Conservation (phyloP, 2,113 vertebrate species). For the Atrichornis clamosus region DNA sequence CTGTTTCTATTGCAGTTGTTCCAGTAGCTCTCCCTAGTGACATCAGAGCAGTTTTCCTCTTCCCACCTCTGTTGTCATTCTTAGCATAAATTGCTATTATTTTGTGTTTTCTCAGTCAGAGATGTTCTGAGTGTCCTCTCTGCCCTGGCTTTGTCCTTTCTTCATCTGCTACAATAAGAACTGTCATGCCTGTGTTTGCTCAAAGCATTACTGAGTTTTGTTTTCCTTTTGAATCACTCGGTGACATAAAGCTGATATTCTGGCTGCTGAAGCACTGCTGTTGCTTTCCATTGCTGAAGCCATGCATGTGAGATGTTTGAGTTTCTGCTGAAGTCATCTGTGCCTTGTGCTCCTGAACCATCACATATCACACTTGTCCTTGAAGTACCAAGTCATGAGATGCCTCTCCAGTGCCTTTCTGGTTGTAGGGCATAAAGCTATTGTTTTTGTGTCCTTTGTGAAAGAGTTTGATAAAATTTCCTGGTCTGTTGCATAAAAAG, state of each 20-base stretch:
- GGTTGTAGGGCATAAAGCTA: neutral
- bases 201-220: neutral
- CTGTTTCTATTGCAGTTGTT: neutral
- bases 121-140: neutral
- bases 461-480: neutral
- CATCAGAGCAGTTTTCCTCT: neutral
- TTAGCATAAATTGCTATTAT: neutral
- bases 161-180: neutral
- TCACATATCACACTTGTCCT: neutral
- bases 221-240: neutral
- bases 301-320: neutral
- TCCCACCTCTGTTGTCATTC: neutral
- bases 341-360: neutral
- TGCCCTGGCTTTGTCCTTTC: neutral
- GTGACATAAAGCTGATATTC: neutral
- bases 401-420: neutral
- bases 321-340: conserved; percentile 3
- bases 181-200: neutral
- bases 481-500: neutral
- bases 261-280: neutral
- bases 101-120: neutral
- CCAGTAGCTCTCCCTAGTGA: neutral
- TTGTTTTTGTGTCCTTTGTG: neutral
- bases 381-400: neutral
- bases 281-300: neutral